Evolutionary conservation across 2,797 vertebrate genomes (phyloP).

Genomic region (Gymnopithys bicolor): DNA sequence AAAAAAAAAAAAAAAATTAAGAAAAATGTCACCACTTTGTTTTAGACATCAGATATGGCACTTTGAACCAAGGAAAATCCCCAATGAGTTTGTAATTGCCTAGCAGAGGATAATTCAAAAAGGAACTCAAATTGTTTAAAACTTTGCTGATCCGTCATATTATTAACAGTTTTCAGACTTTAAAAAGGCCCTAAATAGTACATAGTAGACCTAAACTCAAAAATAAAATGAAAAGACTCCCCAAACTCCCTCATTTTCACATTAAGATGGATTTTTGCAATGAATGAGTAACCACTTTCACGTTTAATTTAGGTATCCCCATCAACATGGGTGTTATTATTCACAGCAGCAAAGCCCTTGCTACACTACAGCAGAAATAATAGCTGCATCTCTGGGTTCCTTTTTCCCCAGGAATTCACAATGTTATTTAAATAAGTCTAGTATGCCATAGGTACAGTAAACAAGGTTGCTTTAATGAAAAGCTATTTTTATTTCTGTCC

Average conservation of each 20-base stretch:
- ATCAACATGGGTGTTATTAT: slow-evolving; percentile 47
- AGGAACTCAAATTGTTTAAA: not conserved
- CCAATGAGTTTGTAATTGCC: not conserved
- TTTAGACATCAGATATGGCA: not conserved
- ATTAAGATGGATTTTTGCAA: slow-evolving; percentile 25
- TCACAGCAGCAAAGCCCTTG: slow-evolving; percentile 22
- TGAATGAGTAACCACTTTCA: slow-evolving; percentile 54
- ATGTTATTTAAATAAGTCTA: slow-evolving; percentile 26
- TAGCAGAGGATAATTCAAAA: not conserved
- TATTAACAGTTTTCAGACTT: not conserved
- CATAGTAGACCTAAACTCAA: not conserved
- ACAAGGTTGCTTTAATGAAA: slow-evolving; percentile 19
- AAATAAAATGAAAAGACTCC: not conserved
- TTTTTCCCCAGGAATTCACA: slow-evolving; percentile 10
- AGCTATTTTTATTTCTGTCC: slow-evolving; percentile 34
- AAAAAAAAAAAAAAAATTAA: not conserved
- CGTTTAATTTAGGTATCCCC: slow-evolving; percentile 49
- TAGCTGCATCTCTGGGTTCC: not conserved
- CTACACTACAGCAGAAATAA: slow-evolving; percentile 27
- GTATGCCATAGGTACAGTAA: not conserved
- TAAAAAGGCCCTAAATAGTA: not conserved
- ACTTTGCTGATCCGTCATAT: not conserved
- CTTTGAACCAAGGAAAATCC: not conserved
- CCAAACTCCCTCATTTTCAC: not conserved
- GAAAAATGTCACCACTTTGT: not conserved